Percentiles rank a stretch among this genome's conserved stretches.
Evolutionary conservation across 2,888 invertebrate genomes (phyloP).

Genomic region (Clunio marinus): DNA sequence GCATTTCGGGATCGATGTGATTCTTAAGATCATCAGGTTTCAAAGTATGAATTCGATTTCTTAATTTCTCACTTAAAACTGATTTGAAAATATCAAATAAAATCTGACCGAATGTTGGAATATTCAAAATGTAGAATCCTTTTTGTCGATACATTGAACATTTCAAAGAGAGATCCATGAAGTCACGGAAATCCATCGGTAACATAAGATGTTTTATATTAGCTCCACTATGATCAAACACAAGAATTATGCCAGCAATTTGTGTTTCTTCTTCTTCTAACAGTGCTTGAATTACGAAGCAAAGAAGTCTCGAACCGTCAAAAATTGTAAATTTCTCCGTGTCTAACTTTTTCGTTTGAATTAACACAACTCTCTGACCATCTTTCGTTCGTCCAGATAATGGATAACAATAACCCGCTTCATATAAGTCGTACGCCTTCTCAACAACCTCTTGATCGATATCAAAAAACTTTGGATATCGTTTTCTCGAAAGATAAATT

Average conservation of each 20-base stretch:
- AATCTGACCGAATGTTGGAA: conserved; percentile 22
- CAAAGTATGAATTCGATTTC: neutral
- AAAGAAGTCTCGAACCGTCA: conserved; percentile 80
- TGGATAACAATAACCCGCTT: conserved; percentile 73
- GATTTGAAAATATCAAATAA: neutral
- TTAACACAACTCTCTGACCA: conserved; percentile 73
- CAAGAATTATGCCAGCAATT: conserved; percentile 77
- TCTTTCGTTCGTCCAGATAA: conserved; percentile 67
- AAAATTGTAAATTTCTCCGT: conserved; percentile 71
- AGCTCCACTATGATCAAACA: conserved; percentile 58
- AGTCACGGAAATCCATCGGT: conserved; percentile 10
- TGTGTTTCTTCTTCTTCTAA: conserved; percentile 82
- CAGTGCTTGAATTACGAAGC: conserved; percentile 73
- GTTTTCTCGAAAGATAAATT: conserved; percentile 76
- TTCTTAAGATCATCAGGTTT: conserved; percentile 67
- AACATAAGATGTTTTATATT: neutral
- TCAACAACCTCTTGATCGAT: conserved; percentile 73
- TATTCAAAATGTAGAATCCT: neutral
- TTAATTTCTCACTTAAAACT: conserved; percentile 18
- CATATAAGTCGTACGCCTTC: conserved; percentile 75
- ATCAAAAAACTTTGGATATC: conserved; percentile 82
- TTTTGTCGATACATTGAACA: conserved; percentile 1
- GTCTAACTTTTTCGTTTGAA: conserved; percentile 75
- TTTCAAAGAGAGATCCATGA: conserved; percentile 5
- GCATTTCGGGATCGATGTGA: conserved; percentile 66